A percentile compares a stretch with the other conserved stretches of the same genome.
These are phyloP conservation scores for Bradypodion pumilum DNA, from an alignment of 2,797 vertebrate genomes.

Conservation along the genomic window DNA sequence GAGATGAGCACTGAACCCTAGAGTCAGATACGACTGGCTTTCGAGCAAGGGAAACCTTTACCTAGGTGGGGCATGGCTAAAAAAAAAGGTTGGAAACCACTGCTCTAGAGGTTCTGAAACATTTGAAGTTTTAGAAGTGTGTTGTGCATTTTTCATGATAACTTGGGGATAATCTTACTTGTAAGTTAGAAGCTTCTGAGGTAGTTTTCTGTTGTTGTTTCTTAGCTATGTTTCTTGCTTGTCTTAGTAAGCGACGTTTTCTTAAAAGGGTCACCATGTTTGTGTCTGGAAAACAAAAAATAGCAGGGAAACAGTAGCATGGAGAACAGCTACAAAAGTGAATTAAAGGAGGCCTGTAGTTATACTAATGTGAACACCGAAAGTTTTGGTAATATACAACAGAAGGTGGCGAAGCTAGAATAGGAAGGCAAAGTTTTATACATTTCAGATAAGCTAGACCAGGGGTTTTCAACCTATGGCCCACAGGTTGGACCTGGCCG, in stretches of 20 bases:
- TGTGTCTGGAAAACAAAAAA: conserved; percentile 29
- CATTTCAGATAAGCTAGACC: background rate
- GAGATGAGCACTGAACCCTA: too few species aligned
- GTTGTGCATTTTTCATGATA: background rate
- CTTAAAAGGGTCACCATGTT: conserved; percentile 27
- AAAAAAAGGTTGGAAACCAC: too few species aligned
- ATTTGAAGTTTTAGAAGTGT: background rate
- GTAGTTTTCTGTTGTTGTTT: conserved; percentile 5
- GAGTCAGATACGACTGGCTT: too few species aligned
- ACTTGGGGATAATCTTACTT: conserved; percentile 16
- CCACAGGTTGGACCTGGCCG: too few species aligned
- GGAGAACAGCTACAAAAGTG: background rate
- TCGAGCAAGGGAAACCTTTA: too few species aligned
- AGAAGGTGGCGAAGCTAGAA: background rate
- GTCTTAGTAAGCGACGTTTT: conserved; percentile 11
- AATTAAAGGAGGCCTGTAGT: background rate
- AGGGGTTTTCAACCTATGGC: too few species aligned
- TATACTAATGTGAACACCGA: background rate
- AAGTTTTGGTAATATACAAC: background rate
- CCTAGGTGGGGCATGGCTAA: too few species aligned
- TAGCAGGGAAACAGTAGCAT: conserved; percentile 13
- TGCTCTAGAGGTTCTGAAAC: background rate
- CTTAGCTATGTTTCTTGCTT: conserved; percentile 22
- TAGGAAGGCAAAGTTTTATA: background rate
- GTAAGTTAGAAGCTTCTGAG: conserved; percentile 4